Evolutionary conservation across 2,797 vertebrate species (phyloP).

Genomic region (Falco novaeseelandiae): DNA sequence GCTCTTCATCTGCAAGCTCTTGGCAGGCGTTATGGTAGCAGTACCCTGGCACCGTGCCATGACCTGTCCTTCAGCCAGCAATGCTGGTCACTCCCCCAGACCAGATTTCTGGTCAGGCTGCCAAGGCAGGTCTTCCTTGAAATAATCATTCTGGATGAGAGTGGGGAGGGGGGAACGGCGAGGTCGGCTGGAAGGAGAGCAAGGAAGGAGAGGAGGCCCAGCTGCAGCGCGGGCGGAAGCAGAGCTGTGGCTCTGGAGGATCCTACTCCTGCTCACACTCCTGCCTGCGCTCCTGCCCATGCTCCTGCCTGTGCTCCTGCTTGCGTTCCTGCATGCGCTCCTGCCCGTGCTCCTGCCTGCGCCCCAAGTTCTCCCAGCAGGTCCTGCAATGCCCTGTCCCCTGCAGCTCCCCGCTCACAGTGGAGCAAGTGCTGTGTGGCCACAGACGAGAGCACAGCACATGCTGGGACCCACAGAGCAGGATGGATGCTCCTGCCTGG

Average conservation of each 20-base stretch:
- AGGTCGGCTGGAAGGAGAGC: neutral
- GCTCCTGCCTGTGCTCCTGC: too few species aligned
- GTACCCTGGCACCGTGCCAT: slow-evolving; percentile 65
- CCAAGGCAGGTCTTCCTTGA: slow-evolving; percentile 66
- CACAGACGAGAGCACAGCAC: accelerated
- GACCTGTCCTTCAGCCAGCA: slow-evolving; percentile 75
- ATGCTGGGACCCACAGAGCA: accelerated
- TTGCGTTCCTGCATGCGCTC: neutral
- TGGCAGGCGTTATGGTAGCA: slow-evolving; percentile 55
- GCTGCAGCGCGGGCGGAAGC: neutral
- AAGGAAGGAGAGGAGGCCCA: slow-evolving; percentile 17
- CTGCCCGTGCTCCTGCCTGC: neutral
- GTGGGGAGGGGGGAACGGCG: neutral
- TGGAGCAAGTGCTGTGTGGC: accelerated
- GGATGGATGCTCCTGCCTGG: neutral
- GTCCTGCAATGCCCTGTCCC: accelerated
- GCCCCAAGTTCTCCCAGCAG: neutral
- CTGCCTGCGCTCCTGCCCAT: neutral
- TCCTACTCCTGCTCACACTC: neutral
- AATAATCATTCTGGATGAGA: slow-evolving; percentile 45
- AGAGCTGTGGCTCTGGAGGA: neutral
- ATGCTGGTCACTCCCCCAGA: slow-evolving; percentile 63
- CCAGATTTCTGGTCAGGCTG: slow-evolving; percentile 53
- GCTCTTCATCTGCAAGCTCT: slow-evolving; percentile 61
- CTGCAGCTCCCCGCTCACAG: accelerated